Evolutionary conservation across 2,888 invertebrate species (phyloP).

Genomic region (Trichogramma dendrolimi): DNA sequence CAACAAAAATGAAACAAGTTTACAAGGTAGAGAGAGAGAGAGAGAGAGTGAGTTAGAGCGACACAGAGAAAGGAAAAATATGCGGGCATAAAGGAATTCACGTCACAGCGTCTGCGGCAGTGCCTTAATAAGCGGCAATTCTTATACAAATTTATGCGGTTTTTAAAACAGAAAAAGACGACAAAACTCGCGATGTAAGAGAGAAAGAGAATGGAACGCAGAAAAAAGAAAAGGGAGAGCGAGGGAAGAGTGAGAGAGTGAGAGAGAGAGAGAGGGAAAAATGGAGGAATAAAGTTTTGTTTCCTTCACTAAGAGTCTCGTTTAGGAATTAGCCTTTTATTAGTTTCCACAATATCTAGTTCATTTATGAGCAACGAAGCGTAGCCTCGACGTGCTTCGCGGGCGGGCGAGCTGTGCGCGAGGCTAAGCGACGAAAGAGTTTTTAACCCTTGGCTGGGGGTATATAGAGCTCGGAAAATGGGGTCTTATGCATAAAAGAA

Average conservation of each 20-base stretch:
- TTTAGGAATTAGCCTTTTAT: constrained; percentile 45
- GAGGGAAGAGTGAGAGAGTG: not conserved
- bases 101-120: too few relatives aligned
- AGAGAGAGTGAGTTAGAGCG: too few relatives aligned
- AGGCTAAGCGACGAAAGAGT: constrained; percentile 24
- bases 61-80: too few relatives aligned
- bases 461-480: constrained; percentile 26
- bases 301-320: constrained; percentile 26
- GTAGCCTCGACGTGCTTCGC: constrained; percentile 28
- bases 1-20: too few relatives aligned
- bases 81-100: too few relatives aligned
- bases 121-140: too few relatives aligned
- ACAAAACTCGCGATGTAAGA: too few relatives aligned
- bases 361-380: constrained; percentile 12
- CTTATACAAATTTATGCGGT: too few relatives aligned
- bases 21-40: too few relatives aligned
- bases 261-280: constrained; percentile 28
- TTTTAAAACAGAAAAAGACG: too few relatives aligned
- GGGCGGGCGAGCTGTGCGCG: constrained; percentile 24
- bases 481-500: constrained; percentile 8
- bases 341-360: constrained; percentile 30
- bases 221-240: not conserved
- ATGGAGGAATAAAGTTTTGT: constrained; percentile 36
- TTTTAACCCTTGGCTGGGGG: constrained; percentile 13
- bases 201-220: too few relatives aligned